phyloP scores from a whole-genome alignment of 2,113 vertebrate genomes.

The Charadrius vociferus region DNA sequence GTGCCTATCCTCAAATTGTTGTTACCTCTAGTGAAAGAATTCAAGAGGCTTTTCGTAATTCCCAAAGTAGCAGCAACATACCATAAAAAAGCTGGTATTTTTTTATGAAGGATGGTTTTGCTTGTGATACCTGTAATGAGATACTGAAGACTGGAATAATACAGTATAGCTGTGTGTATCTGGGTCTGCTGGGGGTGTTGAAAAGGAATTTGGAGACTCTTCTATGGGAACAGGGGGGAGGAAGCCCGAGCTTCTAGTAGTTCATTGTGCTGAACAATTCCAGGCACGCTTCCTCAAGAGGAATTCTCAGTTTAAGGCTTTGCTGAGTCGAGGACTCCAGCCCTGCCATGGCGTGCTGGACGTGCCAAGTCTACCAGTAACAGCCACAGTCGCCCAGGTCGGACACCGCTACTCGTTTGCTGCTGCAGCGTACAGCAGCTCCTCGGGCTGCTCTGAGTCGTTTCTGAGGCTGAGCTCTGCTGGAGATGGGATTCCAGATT shows the following conservation, averaged over 20 bases:
- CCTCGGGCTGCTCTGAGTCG: neutral
- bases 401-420: fast-evolving
- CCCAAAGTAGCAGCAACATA: neutral
- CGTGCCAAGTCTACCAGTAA: neutral
- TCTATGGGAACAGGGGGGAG: neutral
- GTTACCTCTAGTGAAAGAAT: neutral
- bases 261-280: fast-evolving
- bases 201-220: neutral
- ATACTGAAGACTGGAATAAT: neutral
- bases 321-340: fast-evolving
- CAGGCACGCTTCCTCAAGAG: fast-evolving
- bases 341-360: neutral
- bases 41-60: neutral
- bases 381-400: fast-evolving
- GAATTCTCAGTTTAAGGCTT: neutral
- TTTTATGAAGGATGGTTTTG: neutral
- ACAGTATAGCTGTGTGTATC: neutral
- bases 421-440: neutral
- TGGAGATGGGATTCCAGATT: slow-evolving; percentile 28
- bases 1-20: neutral
- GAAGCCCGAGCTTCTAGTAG: neutral
- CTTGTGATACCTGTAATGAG: neutral
- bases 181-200: neutral
- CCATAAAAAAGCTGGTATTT: neutral
- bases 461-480: neutral